Percentiles rank a stretch among this genome's conserved stretches.
These are phyloP conservation scores for Amblyopsis hoosieri DNA, from an alignment of 2,797 vertebrate species.

Conservation along the genomic window DNA sequence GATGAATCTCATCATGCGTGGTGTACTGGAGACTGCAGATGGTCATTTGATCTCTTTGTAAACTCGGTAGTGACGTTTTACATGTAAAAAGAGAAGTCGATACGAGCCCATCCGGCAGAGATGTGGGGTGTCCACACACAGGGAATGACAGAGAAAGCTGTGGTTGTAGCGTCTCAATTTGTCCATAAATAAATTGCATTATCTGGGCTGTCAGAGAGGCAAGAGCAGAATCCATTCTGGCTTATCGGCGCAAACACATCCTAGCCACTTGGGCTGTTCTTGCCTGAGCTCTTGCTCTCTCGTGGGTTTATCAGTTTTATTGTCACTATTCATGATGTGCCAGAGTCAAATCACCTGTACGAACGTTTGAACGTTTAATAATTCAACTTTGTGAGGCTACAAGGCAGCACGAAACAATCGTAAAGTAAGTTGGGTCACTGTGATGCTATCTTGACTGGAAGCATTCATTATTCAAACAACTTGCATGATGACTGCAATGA, in stretches of 20 bases:
- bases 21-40: no score
- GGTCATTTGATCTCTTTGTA: no score
- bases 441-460: conserved; percentile 11
- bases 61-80: no score
- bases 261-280: conserved; percentile 31
- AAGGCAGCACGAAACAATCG: not conserved
- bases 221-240: conserved; percentile 56
- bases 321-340: conserved; percentile 37
- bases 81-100: conserved; percentile 22
- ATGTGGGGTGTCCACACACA: no score
- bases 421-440: not conserved
- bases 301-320: conserved; percentile 19
- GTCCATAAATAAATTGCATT: conserved; percentile 60
- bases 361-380: conserved; percentile 3
- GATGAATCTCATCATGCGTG: no score
- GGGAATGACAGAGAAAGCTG: conserved; percentile 8
- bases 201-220: conserved; percentile 52
- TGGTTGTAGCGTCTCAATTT: conserved; percentile 48
- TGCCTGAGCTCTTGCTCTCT: conserved; percentile 3
- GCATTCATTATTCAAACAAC: conserved; percentile 26
- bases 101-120: conserved; percentile 23
- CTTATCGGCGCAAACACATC: conserved; percentile 62
- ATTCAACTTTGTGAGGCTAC: conserved; percentile 12
- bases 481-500: conserved; percentile 16
- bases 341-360: conserved; percentile 2